Evolutionary conservation across 2,113 vertebrate genomes (phyloP), one percentile per base, ranked within the genome.

Genomic region (Thryonomys swinderianus): DNA sequence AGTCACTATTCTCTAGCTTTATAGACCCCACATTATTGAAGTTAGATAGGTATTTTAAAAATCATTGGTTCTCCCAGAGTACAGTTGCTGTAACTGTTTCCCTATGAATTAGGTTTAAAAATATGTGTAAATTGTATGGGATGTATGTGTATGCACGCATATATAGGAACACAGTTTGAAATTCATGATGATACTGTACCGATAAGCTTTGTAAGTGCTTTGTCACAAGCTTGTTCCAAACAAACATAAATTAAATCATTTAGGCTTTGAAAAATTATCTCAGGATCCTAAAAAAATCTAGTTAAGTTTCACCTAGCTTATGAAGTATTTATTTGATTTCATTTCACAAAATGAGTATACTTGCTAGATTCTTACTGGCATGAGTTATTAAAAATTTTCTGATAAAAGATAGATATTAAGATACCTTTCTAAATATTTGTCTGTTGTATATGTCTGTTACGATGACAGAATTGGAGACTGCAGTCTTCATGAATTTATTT

Each of bases 31-130:
- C 48, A n/a, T n/a, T n/a, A 27, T 11, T 93, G 32, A 88, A 73
- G 16, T 90, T 88, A 85, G 34, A 40, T 57, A 84, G 59, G 12
- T 94, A 90, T 90, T 94, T 93, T 73, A 85, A 21, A 71, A 95
- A 32, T 83, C 66, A 69, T 79, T 94, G 42, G 32, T 94, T 96
- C 30, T 90, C n/a, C 42, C 32, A 87, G 57, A 64, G 37, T 37
- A 21, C 3, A 89, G 2, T 84, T 84, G 4, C 16, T 93, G 67
- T 32, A 91, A 85, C n/a, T 78, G 9, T 81, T 90, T 81, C 2
- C 32, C 69, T 83, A 40, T 59, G 45, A 91, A 62, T 23, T 27
- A 45, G 16, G 11, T 88, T 53, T 94, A 90, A 80, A n/a, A 95
- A 88, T 45, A n/a, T 37, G 10, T 73, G 6, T 85, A 1, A 48